Evolutionary conservation across 2,888 invertebrate genomes (phyloP).

Genomic region (Dioctria linearis): DNA sequence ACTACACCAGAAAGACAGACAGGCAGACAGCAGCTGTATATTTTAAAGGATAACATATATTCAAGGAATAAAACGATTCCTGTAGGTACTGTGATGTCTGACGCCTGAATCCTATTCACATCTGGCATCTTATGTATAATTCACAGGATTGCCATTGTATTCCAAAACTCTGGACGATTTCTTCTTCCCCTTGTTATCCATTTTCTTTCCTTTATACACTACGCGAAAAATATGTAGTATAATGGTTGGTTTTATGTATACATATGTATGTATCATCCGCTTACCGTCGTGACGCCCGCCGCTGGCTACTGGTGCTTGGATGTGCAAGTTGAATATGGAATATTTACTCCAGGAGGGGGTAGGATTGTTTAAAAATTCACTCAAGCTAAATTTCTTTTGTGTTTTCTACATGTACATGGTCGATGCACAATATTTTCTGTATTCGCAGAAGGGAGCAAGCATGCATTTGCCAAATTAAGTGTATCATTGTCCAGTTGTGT

Average conservation of each 20-base stretch:
- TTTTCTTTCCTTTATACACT: background rate
- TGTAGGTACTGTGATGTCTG: background rate
- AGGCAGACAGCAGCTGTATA: background rate
- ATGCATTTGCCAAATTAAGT: background rate
- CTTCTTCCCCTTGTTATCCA: background rate
- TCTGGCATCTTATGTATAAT: background rate
- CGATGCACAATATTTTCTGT: background rate
- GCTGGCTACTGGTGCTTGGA: background rate
- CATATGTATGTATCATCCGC: too few species aligned
- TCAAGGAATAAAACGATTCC: background rate
- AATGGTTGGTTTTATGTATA: too few species aligned
- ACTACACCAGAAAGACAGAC: too few species aligned
- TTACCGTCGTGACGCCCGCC: too few species aligned
- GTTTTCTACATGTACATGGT: background rate
- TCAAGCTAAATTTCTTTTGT: background rate
- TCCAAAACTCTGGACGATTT: background rate
- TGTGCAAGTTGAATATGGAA: background rate
- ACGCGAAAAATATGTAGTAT: too few species aligned
- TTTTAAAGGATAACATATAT: background rate
- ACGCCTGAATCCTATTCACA: conserved; percentile 5
- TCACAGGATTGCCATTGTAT: background rate
- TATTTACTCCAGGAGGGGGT: background rate
- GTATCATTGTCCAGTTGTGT: background rate
- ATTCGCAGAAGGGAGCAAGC: background rate
- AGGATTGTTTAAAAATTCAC: conserved; percentile 1